Percentiles rank a stretch among this genome's conserved stretches.
These are phyloP conservation scores for Saccopteryx leptura DNA, from an alignment of 2,113 vertebrate genomes.

Conservation along the genomic window DNA sequence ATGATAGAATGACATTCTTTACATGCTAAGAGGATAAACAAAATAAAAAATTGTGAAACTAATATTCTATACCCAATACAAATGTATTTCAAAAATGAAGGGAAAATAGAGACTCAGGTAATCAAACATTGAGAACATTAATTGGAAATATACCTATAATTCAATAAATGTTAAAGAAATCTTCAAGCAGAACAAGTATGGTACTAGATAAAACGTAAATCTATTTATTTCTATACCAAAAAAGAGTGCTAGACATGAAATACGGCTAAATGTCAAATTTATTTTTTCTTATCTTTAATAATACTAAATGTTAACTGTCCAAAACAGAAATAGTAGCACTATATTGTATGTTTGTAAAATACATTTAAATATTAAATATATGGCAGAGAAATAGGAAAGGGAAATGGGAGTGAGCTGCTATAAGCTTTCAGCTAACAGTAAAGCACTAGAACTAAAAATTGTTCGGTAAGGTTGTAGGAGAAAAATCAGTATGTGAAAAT, in stretches of 20 bases:
- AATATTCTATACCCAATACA: neutral
- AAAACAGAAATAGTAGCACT: neutral
- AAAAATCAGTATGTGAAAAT: constrained; percentile 13
- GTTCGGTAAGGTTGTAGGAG: neutral
- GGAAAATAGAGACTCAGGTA: neutral
- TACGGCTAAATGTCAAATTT: neutral
- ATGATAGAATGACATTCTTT: neutral
- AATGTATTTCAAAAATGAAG: neutral
- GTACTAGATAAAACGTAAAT: neutral
- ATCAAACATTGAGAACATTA: neutral
- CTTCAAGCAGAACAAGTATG: neutral
- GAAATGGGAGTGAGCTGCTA: neutral
- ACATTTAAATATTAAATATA: neutral
- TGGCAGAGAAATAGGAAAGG: neutral
- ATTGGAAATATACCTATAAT: neutral
- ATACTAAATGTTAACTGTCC: neutral
- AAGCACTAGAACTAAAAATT: neutral
- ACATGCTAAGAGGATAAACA: neutral
- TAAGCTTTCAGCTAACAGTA: neutral
- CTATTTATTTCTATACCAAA: neutral
- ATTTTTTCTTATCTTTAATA: neutral
- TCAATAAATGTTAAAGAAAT: constrained; percentile 31
- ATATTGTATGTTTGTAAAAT: neutral
- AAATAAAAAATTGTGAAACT: neutral
- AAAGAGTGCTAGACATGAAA: neutral